Percentiles rank a stretch among this genome's conserved stretches.
These are phyloP conservation scores for Chiridota heheva DNA, from an alignment of 35 echinoderm and acorn worm species.

Conservation along the genomic window DNA sequence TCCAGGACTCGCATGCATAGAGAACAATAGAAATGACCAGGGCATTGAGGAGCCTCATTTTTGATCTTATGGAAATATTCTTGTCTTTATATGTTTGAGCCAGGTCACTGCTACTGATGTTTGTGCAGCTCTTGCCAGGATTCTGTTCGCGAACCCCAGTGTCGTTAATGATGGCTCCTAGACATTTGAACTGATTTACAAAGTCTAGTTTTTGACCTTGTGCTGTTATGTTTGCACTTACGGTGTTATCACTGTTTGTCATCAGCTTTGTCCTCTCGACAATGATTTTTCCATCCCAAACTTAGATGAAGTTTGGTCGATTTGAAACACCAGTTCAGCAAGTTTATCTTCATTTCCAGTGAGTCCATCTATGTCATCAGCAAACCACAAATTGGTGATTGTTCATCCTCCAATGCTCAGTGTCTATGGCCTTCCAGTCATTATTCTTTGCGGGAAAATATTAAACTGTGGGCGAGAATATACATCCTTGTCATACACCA, in stretches of 20 bases:
- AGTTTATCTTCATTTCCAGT: neutral
- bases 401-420: neutral
- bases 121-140: too few species aligned
- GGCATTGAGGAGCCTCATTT: too few species aligned
- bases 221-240: too few species aligned
- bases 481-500: conserved; percentile 18
- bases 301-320: neutral
- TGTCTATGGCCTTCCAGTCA: neutral
- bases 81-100: too few species aligned
- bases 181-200: too few species aligned
- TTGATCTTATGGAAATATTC: too few species aligned
- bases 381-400: neutral
- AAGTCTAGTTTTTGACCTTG: too few species aligned
- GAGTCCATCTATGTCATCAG: conserved; percentile 7
- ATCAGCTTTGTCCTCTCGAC: neutral
- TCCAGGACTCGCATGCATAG: too few species aligned
- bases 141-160: too few species aligned
- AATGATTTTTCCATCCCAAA: neutral
- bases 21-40: too few species aligned
- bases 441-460: conserved; percentile 3
- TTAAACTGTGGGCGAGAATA: conserved; percentile 5
- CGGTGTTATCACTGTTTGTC: neutral
- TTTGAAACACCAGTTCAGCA: neutral
- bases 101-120: too few species aligned
- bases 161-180: too few species aligned